phyloP scores from a whole-genome alignment of 1,140 invertebrate species.

The Leucophenga varia region DNA sequence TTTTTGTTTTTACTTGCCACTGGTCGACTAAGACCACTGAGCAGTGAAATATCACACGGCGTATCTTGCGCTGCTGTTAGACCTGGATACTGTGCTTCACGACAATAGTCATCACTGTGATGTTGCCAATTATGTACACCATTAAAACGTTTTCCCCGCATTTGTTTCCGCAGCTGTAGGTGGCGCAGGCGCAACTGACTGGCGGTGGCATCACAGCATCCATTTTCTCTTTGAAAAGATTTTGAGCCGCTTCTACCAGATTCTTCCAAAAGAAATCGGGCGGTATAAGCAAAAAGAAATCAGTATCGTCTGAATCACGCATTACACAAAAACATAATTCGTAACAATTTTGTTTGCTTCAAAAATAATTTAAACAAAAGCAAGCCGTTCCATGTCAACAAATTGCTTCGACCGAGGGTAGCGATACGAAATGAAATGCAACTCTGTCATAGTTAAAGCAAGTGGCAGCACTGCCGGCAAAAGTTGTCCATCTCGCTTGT shows the following conservation, averaged over 20 bases:
- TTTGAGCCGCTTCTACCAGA: constrained; percentile 12
- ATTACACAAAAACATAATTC: constrained; percentile 59
- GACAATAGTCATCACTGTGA: constrained; percentile 33
- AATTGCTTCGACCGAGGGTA: neutral
- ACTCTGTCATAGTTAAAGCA: constrained; percentile 8
- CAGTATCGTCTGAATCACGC: constrained; percentile 83
- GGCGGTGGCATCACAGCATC: constrained; percentile 32
- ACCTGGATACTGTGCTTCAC: constrained; percentile 7
- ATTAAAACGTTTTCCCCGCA: constrained; percentile 12
- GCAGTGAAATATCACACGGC: constrained; percentile 28
- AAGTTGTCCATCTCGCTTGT: neutral
- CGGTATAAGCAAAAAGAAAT: constrained; percentile 74
- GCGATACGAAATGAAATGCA: neutral
- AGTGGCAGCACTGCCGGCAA: too few species aligned
- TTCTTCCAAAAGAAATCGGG: constrained; percentile 64
- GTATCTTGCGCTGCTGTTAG: constrained; percentile 10
- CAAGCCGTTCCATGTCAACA: neutral
- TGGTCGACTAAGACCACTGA: constrained; percentile 23
- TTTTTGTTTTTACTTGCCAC: neutral
- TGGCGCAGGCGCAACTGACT: constrained; percentile 8
- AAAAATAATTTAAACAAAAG: neutral
- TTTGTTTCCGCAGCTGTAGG: constrained; percentile 27
- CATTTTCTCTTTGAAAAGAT: constrained; percentile 23
- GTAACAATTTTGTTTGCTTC: constrained; percentile 16
- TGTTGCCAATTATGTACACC: constrained; percentile 16